Evolutionary conservation across 2,888 invertebrate genomes (phyloP).

Genomic region (Limnephilus auricula): DNA sequence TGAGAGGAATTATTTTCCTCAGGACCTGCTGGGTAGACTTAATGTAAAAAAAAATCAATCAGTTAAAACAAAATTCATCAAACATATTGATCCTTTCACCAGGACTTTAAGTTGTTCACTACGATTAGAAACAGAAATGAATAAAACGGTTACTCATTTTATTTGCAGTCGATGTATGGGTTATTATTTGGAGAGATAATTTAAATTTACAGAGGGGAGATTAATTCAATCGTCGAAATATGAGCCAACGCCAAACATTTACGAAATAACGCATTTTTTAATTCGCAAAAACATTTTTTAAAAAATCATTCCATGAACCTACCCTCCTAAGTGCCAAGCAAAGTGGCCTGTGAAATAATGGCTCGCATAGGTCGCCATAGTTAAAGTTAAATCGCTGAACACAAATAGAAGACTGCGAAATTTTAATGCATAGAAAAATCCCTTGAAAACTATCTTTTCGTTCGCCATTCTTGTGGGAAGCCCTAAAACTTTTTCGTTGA

Average conservation of each 20-base stretch:
- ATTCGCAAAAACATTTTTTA: background rate
- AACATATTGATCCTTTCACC: no score
- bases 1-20: no score
- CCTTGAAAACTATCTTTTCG: constrained; percentile 28
- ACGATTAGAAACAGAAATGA: no score
- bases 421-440: constrained; percentile 31
- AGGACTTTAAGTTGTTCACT: no score
- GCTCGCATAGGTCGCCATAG: background rate
- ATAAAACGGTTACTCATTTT: no score
- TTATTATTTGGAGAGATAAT: no score
- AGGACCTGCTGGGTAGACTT: no score
- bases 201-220: background rate
- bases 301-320: background rate
- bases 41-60: no score
- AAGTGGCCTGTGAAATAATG: background rate
- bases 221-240: background rate
- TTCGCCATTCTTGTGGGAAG: constrained; percentile 32
- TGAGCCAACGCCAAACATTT: background rate
- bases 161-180: no score
- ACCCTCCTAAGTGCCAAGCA: background rate
- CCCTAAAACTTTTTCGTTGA: constrained; percentile 38
- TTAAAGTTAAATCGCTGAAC: background rate
- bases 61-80: no score
- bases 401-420: background rate
- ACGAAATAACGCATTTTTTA: background rate